Conservation (phyloP, 2,113 vertebrate genomes). For the Oxygymnocypris stewartii region DNA sequence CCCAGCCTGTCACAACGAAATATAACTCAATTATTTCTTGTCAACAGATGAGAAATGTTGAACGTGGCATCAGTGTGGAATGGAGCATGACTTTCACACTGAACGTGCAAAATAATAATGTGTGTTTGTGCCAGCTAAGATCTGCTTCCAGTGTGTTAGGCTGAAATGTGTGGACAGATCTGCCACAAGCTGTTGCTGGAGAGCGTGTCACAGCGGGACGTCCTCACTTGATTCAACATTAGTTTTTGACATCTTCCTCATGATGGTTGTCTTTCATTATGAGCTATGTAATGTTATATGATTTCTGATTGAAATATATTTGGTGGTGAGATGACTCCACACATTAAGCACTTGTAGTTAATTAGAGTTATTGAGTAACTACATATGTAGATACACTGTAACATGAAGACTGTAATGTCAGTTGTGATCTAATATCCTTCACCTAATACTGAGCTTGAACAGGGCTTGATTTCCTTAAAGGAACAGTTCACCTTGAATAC, state of each 20-base stretch:
- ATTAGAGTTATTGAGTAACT: not conserved
- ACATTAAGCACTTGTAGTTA: not conserved
- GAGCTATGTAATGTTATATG: not conserved
- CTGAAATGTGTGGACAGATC: conserved; percentile 11
- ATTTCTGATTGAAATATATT: not conserved
- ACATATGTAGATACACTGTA: not conserved
- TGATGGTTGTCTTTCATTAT: conserved; percentile 4
- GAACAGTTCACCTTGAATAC: not conserved
- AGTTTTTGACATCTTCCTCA: conserved; percentile 20
- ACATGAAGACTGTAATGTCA: conserved; percentile 9
- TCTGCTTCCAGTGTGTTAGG: not conserved
- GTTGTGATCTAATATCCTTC: not conserved
- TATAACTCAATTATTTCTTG: conserved; percentile 33
- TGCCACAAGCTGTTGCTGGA: conserved; percentile 12
- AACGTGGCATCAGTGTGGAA: conserved; percentile 22
- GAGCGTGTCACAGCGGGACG: not conserved
- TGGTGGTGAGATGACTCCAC: not conserved
- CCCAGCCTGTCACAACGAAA: conserved; percentile 28
- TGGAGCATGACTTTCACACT: not conserved
- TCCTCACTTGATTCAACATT: not conserved
- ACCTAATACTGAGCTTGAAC: not conserved
- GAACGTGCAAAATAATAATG: not conserved
- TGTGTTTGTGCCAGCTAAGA: conserved; percentile 5
- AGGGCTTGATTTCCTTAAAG: conserved; percentile 7
- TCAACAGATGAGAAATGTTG: conserved; percentile 40